These are phyloP conservation scores for Lepidocyrtinus sp. DNA, from an alignment of 2,888 invertebrate species.

Conservation along the genomic window DNA sequence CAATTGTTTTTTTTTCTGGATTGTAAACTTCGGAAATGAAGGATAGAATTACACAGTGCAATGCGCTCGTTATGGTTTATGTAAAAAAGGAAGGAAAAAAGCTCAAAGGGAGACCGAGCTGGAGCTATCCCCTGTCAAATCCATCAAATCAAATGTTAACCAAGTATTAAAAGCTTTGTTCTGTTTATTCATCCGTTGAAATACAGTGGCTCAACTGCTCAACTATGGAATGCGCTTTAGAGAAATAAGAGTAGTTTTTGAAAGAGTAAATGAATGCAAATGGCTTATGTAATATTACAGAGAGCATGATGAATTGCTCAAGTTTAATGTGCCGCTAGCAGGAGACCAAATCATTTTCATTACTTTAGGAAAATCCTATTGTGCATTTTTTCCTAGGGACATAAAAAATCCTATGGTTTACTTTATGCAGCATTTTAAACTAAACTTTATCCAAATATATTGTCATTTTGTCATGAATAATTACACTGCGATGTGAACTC, in stretches of 20 bases:
- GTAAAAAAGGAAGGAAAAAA: constrained; percentile 1
- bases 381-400: too few species aligned
- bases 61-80: constrained; percentile 12
- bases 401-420: background rate
- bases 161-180: constrained; percentile 18
- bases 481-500: background rate
- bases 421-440: background rate
- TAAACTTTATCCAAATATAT: constrained; percentile 6
- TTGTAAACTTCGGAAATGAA: constrained; percentile 49
- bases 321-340: constrained; percentile 39
- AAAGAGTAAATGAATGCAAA: constrained; percentile 42
- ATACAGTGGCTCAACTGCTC: too few species aligned
- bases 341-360: constrained; percentile 8
- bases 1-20: constrained; percentile 48
- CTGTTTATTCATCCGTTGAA: background rate
- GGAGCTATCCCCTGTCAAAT: constrained; percentile 21
- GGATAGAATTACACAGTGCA: constrained; percentile 42
- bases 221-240: background rate
- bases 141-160: constrained; percentile 39
- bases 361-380: background rate
- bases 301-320: constrained; percentile 38
- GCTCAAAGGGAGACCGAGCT: background rate
- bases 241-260: constrained; percentile 3
- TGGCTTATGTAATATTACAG: constrained; percentile 29
- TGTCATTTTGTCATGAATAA: constrained; percentile 1